Percentiles rank a stretch among this genome's conserved stretches.
These are phyloP conservation scores for Cromileptes altivelis DNA, from an alignment of 2,113 vertebrate genomes.

Conservation along the genomic window DNA sequence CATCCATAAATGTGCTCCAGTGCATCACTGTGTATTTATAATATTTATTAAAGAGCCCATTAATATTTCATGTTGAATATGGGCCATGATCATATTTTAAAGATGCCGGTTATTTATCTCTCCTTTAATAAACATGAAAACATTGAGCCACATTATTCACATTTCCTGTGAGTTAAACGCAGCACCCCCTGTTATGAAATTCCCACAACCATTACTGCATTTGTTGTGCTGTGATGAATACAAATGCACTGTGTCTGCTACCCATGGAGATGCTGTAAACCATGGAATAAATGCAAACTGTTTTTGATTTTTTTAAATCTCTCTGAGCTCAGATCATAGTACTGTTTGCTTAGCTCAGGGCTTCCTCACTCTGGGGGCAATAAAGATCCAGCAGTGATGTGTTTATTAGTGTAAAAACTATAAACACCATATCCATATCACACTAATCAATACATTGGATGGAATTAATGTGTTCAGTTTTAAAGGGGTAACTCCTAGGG, in stretches of 20 bases:
- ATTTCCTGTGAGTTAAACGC: slow-evolving; percentile 13
- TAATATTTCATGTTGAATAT: slow-evolving; percentile 18
- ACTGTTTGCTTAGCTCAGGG: not conserved
- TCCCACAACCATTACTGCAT: slow-evolving; percentile 16
- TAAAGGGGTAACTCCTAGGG: too few species aligned
- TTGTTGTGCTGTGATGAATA: slow-evolving; percentile 46
- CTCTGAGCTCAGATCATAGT: not conserved
- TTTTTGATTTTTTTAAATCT: slow-evolving; percentile 17
- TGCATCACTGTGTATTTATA: slow-evolving; percentile 11
- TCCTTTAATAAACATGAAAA: not conserved
- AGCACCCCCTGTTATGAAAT: not conserved
- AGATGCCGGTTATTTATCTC: slow-evolving; percentile 11
- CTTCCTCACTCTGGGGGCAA: not conserved
- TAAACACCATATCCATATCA: not conserved
- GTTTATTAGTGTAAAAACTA: slow-evolving; percentile 10
- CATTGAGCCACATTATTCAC: slow-evolving; percentile 9
- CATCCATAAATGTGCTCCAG: not conserved
- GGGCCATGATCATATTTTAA: slow-evolving; percentile 16
- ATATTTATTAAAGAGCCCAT: slow-evolving; percentile 8
- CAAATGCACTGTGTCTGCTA: slow-evolving; percentile 23
- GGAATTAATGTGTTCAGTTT: not conserved
- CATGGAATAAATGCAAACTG: not conserved
- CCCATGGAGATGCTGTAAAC: slow-evolving; percentile 28
- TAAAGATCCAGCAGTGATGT: not conserved
- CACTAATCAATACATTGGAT: slow-evolving; percentile 8